Percentiles rank a stretch among this genome's conserved stretches.
These are phyloP conservation scores for Phalloptychus januarius DNA, from an alignment of 2,797 vertebrate genomes.

Conservation along the genomic window DNA sequence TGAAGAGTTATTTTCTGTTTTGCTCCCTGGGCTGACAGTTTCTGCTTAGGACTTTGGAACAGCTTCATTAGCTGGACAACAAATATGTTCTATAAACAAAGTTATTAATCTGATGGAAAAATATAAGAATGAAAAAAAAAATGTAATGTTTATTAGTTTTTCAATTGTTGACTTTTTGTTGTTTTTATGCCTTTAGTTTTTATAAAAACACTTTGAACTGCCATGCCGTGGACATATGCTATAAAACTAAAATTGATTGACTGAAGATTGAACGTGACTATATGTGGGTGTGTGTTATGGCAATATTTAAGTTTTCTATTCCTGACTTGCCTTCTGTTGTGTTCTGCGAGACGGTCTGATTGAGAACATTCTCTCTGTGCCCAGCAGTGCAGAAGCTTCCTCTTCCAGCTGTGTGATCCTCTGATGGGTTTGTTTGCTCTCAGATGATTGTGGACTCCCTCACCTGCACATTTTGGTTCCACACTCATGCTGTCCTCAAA, in stretches of 20 bases:
- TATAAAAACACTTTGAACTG: no score
- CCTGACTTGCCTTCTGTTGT: neutral
- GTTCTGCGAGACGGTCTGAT: neutral
- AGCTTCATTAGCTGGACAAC: neutral
- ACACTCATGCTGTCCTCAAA: neutral
- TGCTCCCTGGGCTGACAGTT: neutral
- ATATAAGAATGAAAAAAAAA: neutral
- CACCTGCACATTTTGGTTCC: neutral
- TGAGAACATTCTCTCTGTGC: conserved; percentile 10
- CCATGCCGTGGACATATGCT: no score
- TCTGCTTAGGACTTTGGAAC: neutral
- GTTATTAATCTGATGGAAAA: neutral
- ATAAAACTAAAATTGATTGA: no score
- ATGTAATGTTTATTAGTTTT: no score
- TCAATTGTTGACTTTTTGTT: no score
- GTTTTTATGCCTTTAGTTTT: no score
- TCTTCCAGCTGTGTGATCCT: conserved; percentile 75
- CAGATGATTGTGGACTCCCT: neutral
- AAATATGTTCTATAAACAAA: neutral
- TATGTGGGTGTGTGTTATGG: neutral
- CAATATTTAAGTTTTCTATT: neutral
- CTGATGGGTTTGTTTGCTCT: conserved; percentile 40
- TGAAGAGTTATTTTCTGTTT: neutral
- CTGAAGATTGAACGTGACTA: neutral
- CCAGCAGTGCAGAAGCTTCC: conserved; percentile 50